A percentile compares a stretch with the other conserved stretches of the same genome.
These are phyloP conservation scores for Rapana venosa DNA, from an alignment of 2,888 invertebrate genomes.

Conservation along the genomic window DNA sequence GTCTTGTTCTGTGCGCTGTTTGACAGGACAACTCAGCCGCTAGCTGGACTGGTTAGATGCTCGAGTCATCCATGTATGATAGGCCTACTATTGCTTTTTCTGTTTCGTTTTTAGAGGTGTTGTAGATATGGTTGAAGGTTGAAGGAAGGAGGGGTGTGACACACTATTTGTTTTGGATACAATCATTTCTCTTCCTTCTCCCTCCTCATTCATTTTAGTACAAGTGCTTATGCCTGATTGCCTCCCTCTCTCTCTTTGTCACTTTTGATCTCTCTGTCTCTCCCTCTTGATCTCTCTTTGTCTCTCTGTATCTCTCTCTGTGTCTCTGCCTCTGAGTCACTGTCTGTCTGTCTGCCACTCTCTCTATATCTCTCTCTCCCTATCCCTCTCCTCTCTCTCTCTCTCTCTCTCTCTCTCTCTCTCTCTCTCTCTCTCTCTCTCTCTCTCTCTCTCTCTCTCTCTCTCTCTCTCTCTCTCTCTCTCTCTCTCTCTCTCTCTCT, in stretches of 20 bases:
- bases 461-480: too few relatives aligned
- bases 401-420: not conserved
- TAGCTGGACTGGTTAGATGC: too few relatives aligned
- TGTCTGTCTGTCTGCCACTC: not conserved
- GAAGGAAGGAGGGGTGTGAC: too few relatives aligned
- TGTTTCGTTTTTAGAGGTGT: too few relatives aligned
- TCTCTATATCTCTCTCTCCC: not conserved
- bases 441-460: too few relatives aligned
- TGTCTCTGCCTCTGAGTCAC: not conserved
- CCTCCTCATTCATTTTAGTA: not conserved
- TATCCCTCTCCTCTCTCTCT: not conserved
- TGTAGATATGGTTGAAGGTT: too few relatives aligned
- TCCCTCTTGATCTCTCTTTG: not conserved
- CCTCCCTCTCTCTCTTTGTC: not conserved
- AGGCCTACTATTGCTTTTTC: too few relatives aligned
- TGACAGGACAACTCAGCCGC: too few relatives aligned
- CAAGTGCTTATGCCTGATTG: not conserved
- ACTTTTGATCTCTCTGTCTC: not conserved
- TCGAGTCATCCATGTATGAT: too few relatives aligned
- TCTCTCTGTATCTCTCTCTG: not conserved
- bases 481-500: conserved; percentile 1
- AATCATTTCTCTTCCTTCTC: not conserved
- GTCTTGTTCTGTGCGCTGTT: too few relatives aligned
- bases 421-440: not conserved
- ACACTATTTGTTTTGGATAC: too few relatives aligned